These are phyloP conservation scores for Polydrusus pterygomalis DNA, from an alignment of 2,888 invertebrate species.

Conservation along the genomic window DNA sequence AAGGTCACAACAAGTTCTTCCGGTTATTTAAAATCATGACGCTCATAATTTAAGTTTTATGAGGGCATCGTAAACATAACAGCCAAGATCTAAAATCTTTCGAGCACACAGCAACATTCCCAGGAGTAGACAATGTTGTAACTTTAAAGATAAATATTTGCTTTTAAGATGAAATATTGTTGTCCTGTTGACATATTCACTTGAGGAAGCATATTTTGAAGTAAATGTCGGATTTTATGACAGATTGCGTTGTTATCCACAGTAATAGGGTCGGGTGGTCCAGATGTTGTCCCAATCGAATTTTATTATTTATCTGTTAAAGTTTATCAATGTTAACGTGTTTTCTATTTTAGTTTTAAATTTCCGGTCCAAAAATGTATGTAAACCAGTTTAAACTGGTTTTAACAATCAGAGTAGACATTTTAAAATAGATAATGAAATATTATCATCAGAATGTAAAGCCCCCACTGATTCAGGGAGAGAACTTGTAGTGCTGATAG, in stretches of 20 bases:
- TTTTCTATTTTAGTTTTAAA: too few species aligned
- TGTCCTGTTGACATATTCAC: not conserved
- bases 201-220: not conserved
- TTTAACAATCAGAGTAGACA: too few species aligned
- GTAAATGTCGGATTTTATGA: not conserved
- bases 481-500: too few species aligned
- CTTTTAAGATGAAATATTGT: not conserved
- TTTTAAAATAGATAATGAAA: too few species aligned
- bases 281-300: too few species aligned
- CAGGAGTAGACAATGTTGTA: not conserved
- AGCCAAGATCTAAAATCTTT: not conserved
- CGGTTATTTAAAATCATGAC: not conserved
- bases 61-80: not conserved
- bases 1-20: not conserved
- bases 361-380: too few species aligned
- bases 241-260: not conserved
- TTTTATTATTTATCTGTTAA: too few species aligned
- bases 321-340: too few species aligned
- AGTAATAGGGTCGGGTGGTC: not conserved
- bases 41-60: not conserved
- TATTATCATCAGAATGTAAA: too few species aligned
- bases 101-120: not conserved
- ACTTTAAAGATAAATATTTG: not conserved
- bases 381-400: too few species aligned
- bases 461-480: too few species aligned